Conservation (phyloP, 1,140 invertebrate genomes). For the Drosophila mauritiana region DNA sequence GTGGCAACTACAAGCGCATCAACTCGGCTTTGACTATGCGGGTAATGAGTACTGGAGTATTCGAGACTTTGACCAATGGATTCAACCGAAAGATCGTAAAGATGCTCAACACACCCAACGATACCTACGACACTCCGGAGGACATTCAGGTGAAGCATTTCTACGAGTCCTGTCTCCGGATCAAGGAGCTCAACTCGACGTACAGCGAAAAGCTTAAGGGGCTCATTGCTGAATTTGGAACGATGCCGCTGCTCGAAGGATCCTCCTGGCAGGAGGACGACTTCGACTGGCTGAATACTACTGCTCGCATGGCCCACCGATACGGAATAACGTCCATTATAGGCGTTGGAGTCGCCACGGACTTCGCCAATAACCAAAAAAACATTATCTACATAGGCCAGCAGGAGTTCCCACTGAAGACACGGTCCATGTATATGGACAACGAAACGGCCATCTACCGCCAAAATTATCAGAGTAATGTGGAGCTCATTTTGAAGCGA, state of each 20-base stretch:
- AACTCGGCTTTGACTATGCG: conserved; percentile 52
- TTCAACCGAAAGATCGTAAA: conserved; percentile 49
- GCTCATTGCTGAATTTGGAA: conserved; percentile 54
- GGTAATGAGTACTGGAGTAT: conserved; percentile 51
- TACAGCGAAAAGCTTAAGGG: conserved; percentile 35
- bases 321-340: conserved; percentile 54
- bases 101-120: conserved; percentile 23
- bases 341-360: conserved; percentile 43
- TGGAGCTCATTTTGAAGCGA: conserved; percentile 19
- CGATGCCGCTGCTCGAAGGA: conserved; percentile 55
- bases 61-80: conserved; percentile 53
- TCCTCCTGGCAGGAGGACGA: conserved; percentile 40
- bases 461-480: not conserved
- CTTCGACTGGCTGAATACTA: conserved; percentile 52
- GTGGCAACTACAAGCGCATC: conserved; percentile 87
- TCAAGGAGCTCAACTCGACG: conserved; percentile 11
- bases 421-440: conserved; percentile 61
- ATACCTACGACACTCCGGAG: conserved; percentile 29
- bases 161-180: conserved; percentile 46
- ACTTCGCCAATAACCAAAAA: conserved; percentile 49
- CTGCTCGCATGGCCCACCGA: conserved; percentile 32
- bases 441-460: conserved; percentile 49
- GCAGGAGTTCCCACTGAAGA: conserved; percentile 41
- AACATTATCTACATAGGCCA: conserved; percentile 55
- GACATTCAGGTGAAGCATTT: conserved; percentile 62